Evolutionary conservation across 2,113 vertebrate species (phyloP).

Genomic region (Thunnus maccoyii): DNA sequence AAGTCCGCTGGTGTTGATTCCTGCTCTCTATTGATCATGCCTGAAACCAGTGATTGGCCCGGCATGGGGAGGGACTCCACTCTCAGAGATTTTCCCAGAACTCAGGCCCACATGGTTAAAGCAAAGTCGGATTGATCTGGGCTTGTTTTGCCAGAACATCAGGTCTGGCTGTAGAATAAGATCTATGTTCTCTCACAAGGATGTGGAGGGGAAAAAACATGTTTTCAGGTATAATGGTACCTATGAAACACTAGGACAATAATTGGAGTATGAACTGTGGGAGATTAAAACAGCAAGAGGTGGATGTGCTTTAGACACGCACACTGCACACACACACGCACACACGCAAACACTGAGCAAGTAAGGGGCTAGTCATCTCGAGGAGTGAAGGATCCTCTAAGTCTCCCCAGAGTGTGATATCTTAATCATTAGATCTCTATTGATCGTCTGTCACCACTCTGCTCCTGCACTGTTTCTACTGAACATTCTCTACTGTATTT

Average conservation of each 20-base stretch:
- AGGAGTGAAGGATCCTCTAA: slow-evolving; percentile 23
- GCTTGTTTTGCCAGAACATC: background rate
- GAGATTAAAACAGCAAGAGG: slow-evolving; percentile 53
- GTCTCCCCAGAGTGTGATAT: slow-evolving; percentile 58
- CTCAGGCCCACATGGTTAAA: slow-evolving; percentile 1
- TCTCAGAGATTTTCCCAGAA: slow-evolving; percentile 31
- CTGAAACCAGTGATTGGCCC: slow-evolving; percentile 54
- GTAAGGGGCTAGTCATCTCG: background rate
- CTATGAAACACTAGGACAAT: slow-evolving; percentile 6
- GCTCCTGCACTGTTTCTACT: slow-evolving; percentile 47
- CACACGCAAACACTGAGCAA: slow-evolving; percentile 9
- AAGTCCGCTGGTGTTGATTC: slow-evolving; percentile 55
- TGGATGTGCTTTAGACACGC: slow-evolving; percentile 31
- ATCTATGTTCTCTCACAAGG: slow-evolving; percentile 17
- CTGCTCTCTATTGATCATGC: slow-evolving; percentile 60
- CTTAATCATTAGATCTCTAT: slow-evolving; percentile 68
- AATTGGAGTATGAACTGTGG: slow-evolving; percentile 40
- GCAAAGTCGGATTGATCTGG: slow-evolving; percentile 39
- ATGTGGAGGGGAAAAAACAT: slow-evolving; percentile 1
- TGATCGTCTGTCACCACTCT: slow-evolving; percentile 68
- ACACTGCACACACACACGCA: slow-evolving; percentile 2
- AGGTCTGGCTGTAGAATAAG: background rate
- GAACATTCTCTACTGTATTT: slow-evolving; percentile 54
- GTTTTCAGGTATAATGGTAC: slow-evolving; percentile 26
- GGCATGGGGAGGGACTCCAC: background rate